Percentiles rank a stretch among this genome's conserved stretches.
These are phyloP conservation scores for Lerista edwardsae DNA, from an alignment of 2,797 vertebrate species.

Conservation along the genomic window DNA sequence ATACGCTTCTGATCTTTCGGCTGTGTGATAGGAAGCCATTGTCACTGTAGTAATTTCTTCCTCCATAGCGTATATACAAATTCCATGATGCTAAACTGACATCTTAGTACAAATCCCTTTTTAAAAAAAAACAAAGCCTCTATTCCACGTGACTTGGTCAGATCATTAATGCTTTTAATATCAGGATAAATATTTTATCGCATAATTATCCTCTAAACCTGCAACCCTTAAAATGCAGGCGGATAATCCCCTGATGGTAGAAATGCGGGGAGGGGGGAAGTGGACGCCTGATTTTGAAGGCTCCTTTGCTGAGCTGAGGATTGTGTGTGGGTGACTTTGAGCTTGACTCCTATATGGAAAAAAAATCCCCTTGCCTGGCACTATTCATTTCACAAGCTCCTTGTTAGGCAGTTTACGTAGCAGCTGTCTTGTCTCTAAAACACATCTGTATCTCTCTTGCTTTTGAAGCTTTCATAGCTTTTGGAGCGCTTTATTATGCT, in stretches of 20 bases:
- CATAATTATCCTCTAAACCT: neutral
- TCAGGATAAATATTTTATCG: constrained; percentile 19
- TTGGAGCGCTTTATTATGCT: fast-evolving
- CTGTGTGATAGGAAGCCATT: neutral
- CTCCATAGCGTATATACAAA: fast-evolving
- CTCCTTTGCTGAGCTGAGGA: constrained; percentile 28
- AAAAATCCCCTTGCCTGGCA: constrained; percentile 19
- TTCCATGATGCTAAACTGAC: neutral
- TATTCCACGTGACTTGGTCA: constrained; percentile 7
- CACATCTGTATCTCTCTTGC: neutral
- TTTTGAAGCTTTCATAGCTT: constrained; percentile 17
- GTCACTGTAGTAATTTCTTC: constrained; percentile 3
- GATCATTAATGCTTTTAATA: constrained; percentile 24
- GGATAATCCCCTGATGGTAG: constrained; percentile 25
- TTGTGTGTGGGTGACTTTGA: constrained; percentile 34
- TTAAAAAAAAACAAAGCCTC: constrained; percentile 18
- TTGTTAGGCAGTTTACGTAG: constrained; percentile 26
- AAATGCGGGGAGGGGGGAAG: neutral
- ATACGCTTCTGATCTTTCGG: neutral
- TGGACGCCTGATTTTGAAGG: constrained; percentile 25
- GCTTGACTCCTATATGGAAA: constrained; percentile 32
- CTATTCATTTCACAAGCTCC: constrained; percentile 17
- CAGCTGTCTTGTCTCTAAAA: constrained; percentile 56
- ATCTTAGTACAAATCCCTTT: constrained; percentile 18
- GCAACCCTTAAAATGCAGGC: constrained; percentile 42